These are phyloP conservation scores for Drosophila busckii DNA, from an alignment of 1,140 invertebrate species.

Conservation along the genomic window DNA sequence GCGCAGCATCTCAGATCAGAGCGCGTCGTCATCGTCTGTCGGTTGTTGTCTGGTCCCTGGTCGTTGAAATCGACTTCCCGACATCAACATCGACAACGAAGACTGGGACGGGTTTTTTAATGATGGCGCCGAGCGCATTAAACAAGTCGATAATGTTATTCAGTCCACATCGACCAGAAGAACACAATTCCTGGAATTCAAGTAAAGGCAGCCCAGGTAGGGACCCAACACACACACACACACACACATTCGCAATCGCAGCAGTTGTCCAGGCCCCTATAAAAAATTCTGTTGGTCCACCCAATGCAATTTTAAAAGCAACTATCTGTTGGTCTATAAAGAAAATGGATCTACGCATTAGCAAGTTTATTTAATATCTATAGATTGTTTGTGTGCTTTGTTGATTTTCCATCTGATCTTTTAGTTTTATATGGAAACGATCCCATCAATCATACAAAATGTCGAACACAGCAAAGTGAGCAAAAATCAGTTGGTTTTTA, in stretches of 20 bases:
- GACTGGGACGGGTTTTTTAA: constrained; percentile 67
- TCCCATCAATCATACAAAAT: constrained; percentile 42
- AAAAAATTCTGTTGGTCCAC: no score
- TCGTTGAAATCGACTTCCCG: constrained; percentile 51
- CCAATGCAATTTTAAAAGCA: no score
- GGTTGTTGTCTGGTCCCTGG: not conserved
- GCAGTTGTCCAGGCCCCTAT: not conserved
- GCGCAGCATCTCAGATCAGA: constrained; percentile 7
- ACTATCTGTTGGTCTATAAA: no score
- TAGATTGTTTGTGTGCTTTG: no score
- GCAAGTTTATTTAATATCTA: no score
- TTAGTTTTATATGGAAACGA: constrained; percentile 24
- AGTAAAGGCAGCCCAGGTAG: constrained; percentile 36
- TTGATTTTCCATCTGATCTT: not conserved
- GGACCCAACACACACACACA: constrained; percentile 9
- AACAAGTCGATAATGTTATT: constrained; percentile 72
- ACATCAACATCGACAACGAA: no score
- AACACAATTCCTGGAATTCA: constrained; percentile 69
- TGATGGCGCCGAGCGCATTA: constrained; percentile 71
- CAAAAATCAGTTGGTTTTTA: constrained; percentile 36
- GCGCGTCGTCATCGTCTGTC: constrained; percentile 34
- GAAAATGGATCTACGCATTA: no score
- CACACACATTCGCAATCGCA: not conserved
- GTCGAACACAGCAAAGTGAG: constrained; percentile 17
- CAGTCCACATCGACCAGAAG: constrained; percentile 53